phyloP scores from a whole-genome alignment of 2,113 vertebrate genomes.

The Bubo bubo region DNA sequence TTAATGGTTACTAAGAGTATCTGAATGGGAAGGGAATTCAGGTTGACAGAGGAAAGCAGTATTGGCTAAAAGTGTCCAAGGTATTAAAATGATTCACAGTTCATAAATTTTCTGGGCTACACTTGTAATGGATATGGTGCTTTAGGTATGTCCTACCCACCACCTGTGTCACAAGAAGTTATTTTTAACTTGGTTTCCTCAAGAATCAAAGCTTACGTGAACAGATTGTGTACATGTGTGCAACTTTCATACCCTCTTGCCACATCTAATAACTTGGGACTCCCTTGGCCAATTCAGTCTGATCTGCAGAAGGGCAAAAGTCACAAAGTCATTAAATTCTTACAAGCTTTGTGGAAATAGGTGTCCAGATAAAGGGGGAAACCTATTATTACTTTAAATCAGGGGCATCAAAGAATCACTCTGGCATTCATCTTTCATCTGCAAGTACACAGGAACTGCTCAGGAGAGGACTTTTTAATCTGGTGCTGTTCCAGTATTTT shows the following conservation, averaged over 20 bases:
- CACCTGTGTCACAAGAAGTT: background rate
- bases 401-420: background rate
- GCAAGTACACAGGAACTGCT: background rate
- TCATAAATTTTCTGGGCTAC: background rate
- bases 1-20: background rate
- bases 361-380: background rate
- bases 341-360: background rate
- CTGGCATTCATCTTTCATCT: background rate
- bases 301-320: background rate
- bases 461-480: background rate
- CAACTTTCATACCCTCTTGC: background rate
- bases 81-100: background rate
- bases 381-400: background rate
- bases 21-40: background rate
- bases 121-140: background rate
- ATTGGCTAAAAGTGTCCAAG: background rate
- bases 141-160: background rate
- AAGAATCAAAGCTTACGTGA: background rate
- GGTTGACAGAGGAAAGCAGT: background rate
- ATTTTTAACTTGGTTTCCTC: background rate
- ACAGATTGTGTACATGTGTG: background rate
- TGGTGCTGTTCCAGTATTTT: background rate
- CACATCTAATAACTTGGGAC: background rate
- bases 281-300: background rate
- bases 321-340: background rate